Evolutionary conservation across 2,888 invertebrate genomes (phyloP), one percentile per base, ranked within the genome.

Genomic region (Flexamia atlantica): DNA sequence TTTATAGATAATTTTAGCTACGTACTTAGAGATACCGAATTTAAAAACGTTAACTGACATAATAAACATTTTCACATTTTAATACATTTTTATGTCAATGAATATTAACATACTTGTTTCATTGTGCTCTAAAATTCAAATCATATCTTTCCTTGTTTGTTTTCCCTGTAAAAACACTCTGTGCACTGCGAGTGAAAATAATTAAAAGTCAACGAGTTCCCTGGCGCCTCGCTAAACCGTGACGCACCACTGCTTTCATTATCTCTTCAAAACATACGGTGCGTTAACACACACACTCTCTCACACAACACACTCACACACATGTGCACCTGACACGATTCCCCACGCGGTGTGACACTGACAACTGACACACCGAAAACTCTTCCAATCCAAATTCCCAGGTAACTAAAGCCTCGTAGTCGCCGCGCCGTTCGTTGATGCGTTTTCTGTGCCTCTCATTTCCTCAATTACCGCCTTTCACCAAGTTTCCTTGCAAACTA

Each of bases 401-500:
- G 53, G 2, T 10, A 23, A 53, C 53, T 7, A 9, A 50, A 14
- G n/a, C 17, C 23, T 23, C 14, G 3, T 17, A 23, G 20, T 3
- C 20, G 53, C 7, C 53, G 2, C 20, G 17, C 30, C 64, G 28
- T 64, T 14, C 28, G 28, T 28, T 64, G 30, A 64, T 64, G 64
- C 10, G 25, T 64, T 64, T 64, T 64, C 64, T 25, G 25, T 30
- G 64, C 64, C 28, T 30, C 64, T 64, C 28, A 17, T 64, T 64
- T 64, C 64, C 64, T 28, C 64, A 64, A 64, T 64, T 64, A 28
- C 57, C 23, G 23, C 64, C 64, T 64, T 64, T 64, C 64, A 28
- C 64, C 28, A 12, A 28, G 10, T 9, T 64, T 64, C 25, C 28
- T n/a, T 30, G 30, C 30, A 30, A 64, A 64, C 64, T 64, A 64